Evolutionary conservation across 2,888 invertebrate genomes (phyloP), one percentile per base, ranked within the genome.

Genomic region (Dicycla oo): DNA sequence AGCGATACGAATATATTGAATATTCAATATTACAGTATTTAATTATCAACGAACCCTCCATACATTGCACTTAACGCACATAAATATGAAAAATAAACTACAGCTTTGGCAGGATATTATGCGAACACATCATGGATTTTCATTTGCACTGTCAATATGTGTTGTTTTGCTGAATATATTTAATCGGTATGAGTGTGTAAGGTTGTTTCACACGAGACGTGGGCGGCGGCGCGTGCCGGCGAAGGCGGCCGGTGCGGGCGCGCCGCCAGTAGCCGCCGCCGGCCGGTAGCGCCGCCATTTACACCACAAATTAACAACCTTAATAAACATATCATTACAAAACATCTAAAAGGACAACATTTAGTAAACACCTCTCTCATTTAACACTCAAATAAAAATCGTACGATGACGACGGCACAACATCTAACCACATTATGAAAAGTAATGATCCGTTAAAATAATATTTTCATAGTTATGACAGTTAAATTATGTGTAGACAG

Each of bases 401-500:
- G 71, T 80, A 45, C 38, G 30, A 79, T 34, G 45, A 63, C 70
- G 75, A 81, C 69, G 72, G 74, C 73, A 73, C 53, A 56, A 73
- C 69, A 75, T 73, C 70, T 85, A 75, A 73, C 74, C 63, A 76
- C 67, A 75, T 83, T 71, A 80, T 68, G 71, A 56, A 81, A 84
- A 85, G 75, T 86, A 80, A 85, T 85, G 77, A 80, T 75, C 74
- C 78, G 81, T 82, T 86, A 88, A 88, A 91, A 91, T 89, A 88
- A 92, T 92, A 91, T 90, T 91, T 93, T 89, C 86, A 88, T 89
- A 88, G 87, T 88, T 89, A 91, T 90, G 90, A 90, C 91, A 91
- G 86, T 90, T 91, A 90, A 92, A 92, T 92, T 91, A 93, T 88
- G 92, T 93, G 93, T 89, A 90, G 93, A 94, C 94, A 94, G 87